A percentile compares a stretch with the other conserved stretches of the same genome.
phyloP scores from a whole-genome alignment of 2,113 vertebrate genomes.

The Mormoops blainvillei region DNA sequence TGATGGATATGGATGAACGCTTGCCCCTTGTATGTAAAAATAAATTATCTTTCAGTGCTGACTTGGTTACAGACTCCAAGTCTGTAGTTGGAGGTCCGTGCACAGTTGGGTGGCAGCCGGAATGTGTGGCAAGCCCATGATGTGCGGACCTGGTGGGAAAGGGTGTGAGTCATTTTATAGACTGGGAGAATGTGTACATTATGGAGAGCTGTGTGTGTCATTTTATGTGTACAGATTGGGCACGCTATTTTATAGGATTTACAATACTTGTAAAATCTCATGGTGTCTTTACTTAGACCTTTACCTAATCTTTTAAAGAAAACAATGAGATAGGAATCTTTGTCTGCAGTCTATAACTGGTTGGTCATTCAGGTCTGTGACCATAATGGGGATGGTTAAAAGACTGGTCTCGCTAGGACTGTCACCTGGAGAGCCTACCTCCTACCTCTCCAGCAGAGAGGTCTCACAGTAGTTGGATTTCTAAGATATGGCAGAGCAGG shows the following conservation, averaged over 20 bases:
- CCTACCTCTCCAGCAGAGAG: neutral
- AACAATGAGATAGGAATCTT: neutral
- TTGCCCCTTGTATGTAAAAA: conserved; percentile 52
- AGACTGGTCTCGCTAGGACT: neutral
- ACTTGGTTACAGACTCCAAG: conserved; percentile 37
- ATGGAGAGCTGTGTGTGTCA: neutral
- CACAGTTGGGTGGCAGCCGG: conserved; percentile 38
- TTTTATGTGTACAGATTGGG: neutral
- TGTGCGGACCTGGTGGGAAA: neutral
- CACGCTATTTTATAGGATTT: neutral
- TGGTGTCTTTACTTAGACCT: neutral
- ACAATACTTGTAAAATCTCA: neutral
- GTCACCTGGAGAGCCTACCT: neutral
- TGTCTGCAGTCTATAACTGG: neutral
- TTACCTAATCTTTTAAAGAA: conserved; percentile 26
- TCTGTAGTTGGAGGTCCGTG: conserved; percentile 38
- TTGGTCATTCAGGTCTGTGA: neutral
- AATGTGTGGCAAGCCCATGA: neutral
- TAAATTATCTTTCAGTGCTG: conserved; percentile 47
- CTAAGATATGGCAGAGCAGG: neutral
- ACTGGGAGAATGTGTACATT: neutral
- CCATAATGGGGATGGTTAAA: neutral
- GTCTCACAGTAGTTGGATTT: neutral
- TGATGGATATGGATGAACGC: conserved; percentile 44
- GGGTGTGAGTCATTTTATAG: conserved; percentile 9